These are phyloP conservation scores for Drosophila suzukii DNA, from an alignment of 1,140 invertebrate genomes.

Conservation along the genomic window DNA sequence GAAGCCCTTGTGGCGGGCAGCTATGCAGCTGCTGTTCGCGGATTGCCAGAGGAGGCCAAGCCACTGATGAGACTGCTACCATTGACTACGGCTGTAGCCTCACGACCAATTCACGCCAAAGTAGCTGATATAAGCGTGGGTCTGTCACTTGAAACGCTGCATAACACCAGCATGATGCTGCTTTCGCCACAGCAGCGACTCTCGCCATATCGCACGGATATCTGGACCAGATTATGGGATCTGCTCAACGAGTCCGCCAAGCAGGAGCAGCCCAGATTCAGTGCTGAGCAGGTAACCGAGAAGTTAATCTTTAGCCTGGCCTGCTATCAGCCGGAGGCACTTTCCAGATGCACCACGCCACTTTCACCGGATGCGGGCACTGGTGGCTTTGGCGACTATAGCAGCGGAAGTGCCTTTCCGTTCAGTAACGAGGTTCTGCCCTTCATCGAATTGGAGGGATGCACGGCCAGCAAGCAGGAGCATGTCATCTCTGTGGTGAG, in stretches of 20 bases:
- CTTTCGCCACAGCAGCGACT: slow-evolving; percentile 92
- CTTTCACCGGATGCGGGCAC: slow-evolving; percentile 88
- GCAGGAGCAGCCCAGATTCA: slow-evolving; percentile 87
- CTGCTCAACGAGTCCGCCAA: slow-evolving; percentile 86
- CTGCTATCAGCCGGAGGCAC: slow-evolving; percentile 93
- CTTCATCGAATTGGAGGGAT: slow-evolving; percentile 93
- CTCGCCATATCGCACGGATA: slow-evolving; percentile 90
- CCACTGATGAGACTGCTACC: slow-evolving; percentile 89
- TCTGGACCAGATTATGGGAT: slow-evolving; percentile 93
- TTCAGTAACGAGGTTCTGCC: slow-evolving; percentile 87
- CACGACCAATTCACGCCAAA: slow-evolving; percentile 76
- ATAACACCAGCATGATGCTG: slow-evolving; percentile 92
- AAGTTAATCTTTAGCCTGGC: slow-evolving; percentile 91
- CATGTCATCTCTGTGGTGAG: slow-evolving; percentile 92
- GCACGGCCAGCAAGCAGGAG: slow-evolving; percentile 93
- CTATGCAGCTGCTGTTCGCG: slow-evolving; percentile 89
- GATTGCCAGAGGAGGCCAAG: slow-evolving; percentile 89
- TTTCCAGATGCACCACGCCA: slow-evolving; percentile 92
- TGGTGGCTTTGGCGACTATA: slow-evolving; percentile 85
- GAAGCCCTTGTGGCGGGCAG: slow-evolving; percentile 91
- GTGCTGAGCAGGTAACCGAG: slow-evolving; percentile 89
- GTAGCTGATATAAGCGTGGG: slow-evolving; percentile 78
- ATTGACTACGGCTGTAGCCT: slow-evolving; percentile 86
- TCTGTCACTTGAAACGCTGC: slow-evolving; percentile 88
- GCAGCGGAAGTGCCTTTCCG: slow-evolving; percentile 79